A percentile compares a stretch with the other conserved stretches of the same genome.
Evolutionary conservation across 2,888 invertebrate genomes (phyloP).

Genomic region (Nomada goodeniana): DNA sequence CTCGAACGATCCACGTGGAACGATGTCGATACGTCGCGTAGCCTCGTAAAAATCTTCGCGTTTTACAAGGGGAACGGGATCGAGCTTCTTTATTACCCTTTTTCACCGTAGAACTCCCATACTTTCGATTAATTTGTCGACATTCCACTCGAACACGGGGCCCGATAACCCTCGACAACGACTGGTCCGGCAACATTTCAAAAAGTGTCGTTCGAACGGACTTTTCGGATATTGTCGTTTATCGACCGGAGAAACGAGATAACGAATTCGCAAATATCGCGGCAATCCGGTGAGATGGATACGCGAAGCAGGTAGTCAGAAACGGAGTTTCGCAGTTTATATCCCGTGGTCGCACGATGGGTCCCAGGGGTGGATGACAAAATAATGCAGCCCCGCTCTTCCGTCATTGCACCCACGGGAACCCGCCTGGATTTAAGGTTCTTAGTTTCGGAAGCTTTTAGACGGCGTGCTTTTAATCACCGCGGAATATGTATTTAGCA

Average conservation of each 20-base stretch:
- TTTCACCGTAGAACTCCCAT: neutral
- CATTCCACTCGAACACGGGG: neutral
- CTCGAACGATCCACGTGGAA: slow-evolving; percentile 33
- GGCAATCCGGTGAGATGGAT: neutral
- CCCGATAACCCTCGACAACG: neutral
- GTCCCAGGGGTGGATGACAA: slow-evolving; percentile 12
- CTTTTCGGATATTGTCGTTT: neutral
- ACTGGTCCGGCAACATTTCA: neutral
- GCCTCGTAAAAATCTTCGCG: slow-evolving; percentile 51
- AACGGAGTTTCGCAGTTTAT: neutral
- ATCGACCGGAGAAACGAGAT: no score
- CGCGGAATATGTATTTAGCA: slow-evolving; percentile 22
- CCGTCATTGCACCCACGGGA: slow-evolving; percentile 12
- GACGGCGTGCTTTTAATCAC: slow-evolving; percentile 20
- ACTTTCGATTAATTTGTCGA: slow-evolving; percentile 2
- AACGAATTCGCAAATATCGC: neutral
- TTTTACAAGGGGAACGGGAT: slow-evolving; percentile 43
- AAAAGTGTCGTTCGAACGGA: neutral
- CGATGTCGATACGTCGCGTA: slow-evolving; percentile 28
- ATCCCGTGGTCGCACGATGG: neutral
- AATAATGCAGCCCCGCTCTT: slow-evolving; percentile 10
- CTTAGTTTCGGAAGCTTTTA: slow-evolving; percentile 22
- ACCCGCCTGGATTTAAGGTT: slow-evolving; percentile 20
- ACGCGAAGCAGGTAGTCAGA: neutral
- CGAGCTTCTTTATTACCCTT: slow-evolving; percentile 52